Percentiles rank a stretch among this genome's conserved stretches.
Conservation (phyloP, 2,113 vertebrate species). For the Epinephelus cyanopodus region DNA sequence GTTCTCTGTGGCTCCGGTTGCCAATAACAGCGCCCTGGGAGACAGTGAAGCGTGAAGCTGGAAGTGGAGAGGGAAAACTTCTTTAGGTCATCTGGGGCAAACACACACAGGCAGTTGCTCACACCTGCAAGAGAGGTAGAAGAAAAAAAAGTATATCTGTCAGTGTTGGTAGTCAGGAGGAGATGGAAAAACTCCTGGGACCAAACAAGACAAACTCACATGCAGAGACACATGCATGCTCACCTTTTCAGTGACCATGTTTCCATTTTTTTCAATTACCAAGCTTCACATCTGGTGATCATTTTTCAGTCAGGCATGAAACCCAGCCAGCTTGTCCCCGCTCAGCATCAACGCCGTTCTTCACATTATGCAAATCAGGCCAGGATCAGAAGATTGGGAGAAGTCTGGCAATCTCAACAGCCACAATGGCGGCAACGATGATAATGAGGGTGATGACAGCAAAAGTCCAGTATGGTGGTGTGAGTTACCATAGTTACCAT, state of each 20-base stretch:
- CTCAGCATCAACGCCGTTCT: conserved; percentile 1
- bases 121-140: conserved; percentile 2
- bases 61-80: conserved; percentile 25
- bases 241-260: conserved; percentile 5
- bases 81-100: conserved; percentile 43
- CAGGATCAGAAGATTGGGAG: conserved; percentile 11
- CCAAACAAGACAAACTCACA: conserved; percentile 26
- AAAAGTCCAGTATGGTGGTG: conserved; percentile 6
- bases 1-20: conserved; percentile 30
- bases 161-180: conserved; percentile 7
- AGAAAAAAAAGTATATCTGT: conserved; percentile 4
- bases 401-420: conserved; percentile 2
- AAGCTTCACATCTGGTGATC: conserved; percentile 17
- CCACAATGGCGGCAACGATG: not conserved
- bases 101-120: conserved; percentile 20
- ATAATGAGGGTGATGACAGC: conserved; percentile 14
- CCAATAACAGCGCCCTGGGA: conserved; percentile 9
- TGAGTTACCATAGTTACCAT: conserved; percentile 70
- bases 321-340: not conserved
- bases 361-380: conserved; percentile 44
- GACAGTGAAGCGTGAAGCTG: conserved; percentile 39
- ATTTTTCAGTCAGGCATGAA: conserved; percentile 30
- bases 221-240: not conserved
- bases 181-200: conserved; percentile 33
- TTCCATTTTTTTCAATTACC: conserved; percentile 16